Evolutionary conservation across 2,797 vertebrate species (phyloP).

Genomic region (Xenopus petersii): DNA sequence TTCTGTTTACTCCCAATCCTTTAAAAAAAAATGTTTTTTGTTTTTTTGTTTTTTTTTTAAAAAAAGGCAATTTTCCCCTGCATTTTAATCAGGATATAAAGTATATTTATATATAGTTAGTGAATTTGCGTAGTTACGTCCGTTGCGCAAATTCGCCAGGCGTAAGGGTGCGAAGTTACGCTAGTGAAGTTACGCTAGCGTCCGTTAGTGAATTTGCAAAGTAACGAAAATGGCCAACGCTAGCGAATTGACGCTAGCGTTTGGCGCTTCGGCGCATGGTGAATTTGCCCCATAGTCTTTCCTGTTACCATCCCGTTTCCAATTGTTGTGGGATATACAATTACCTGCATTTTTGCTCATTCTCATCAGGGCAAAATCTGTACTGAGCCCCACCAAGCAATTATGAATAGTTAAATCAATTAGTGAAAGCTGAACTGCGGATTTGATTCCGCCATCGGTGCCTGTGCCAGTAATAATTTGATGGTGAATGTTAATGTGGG

Average conservation of each 20-base stretch:
- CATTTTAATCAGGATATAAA: conserved; percentile 68
- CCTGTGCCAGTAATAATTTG: conserved; percentile 83
- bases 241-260: too few species aligned
- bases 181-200: too few species aligned
- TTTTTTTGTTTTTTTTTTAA: too few species aligned
- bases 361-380: conserved; percentile 70
- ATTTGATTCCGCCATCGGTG: conserved; percentile 71
- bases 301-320: conserved; percentile 63
- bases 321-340: conserved; percentile 72
- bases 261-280: too few species aligned
- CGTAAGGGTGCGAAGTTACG: too few species aligned
- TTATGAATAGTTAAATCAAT: conserved; percentile 97
- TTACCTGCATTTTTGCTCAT: conserved; percentile 66
- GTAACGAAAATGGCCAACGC: too few species aligned
- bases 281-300: conserved; percentile 50
- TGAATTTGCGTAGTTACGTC: too few species aligned
- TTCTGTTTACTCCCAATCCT: too few species aligned
- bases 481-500: conserved; percentile 77
- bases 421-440: conserved; percentile 78
- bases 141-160: too few species aligned
- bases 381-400: conserved; percentile 79
- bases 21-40: too few species aligned
- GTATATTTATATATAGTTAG: conserved; percentile 67
- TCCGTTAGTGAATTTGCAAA: too few species aligned
- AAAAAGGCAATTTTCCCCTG: conserved; percentile 36